Evolutionary conservation across 1,140 invertebrate species (phyloP).

Genomic region (Drosophila bocqueti): DNA sequence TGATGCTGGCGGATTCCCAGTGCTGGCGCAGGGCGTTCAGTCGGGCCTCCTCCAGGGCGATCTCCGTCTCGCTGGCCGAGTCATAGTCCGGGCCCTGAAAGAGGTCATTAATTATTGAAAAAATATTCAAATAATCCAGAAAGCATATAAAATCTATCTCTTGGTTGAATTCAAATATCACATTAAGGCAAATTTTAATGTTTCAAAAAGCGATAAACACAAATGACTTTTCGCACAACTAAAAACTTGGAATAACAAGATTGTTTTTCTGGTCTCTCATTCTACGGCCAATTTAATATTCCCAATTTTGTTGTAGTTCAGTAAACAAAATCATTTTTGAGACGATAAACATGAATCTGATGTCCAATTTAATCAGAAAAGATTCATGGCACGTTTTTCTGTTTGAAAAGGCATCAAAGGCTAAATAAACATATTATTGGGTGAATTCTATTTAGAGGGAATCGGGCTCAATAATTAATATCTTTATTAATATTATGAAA

Average conservation of each 20-base stretch:
- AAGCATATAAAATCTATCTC: background rate
- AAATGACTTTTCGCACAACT: constrained; percentile 1
- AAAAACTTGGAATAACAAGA: background rate
- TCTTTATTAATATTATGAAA: too few relatives aligned
- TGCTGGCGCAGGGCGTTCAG: constrained; percentile 87
- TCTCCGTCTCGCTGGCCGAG: constrained; percentile 88
- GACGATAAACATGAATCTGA: constrained; percentile 9
- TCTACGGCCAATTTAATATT: constrained; percentile 4
- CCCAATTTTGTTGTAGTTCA: background rate
- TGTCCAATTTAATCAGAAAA: constrained; percentile 10
- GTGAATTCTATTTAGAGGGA: too few relatives aligned
- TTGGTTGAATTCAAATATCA: background rate
- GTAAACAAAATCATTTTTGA: constrained; percentile 12
- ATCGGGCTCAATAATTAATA: too few relatives aligned
- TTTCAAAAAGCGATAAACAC: background rate
- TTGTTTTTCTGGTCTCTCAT: background rate
- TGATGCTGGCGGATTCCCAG: constrained; percentile 88
- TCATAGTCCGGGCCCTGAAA: constrained; percentile 90
- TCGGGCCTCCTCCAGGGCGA: constrained; percentile 87
- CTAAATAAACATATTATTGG: constrained; percentile 9
- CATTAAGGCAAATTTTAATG: background rate
- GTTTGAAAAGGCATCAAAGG: constrained; percentile 21
- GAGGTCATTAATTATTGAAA: constrained; percentile 19
- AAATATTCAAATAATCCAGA: background rate
- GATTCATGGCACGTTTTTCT: constrained; percentile 4